Percentiles rank a stretch among this genome's conserved stretches.
These are phyloP conservation scores for Nephrotoma guestfalica DNA, from an alignment of 2,888 invertebrate genomes.

Conservation along the genomic window DNA sequence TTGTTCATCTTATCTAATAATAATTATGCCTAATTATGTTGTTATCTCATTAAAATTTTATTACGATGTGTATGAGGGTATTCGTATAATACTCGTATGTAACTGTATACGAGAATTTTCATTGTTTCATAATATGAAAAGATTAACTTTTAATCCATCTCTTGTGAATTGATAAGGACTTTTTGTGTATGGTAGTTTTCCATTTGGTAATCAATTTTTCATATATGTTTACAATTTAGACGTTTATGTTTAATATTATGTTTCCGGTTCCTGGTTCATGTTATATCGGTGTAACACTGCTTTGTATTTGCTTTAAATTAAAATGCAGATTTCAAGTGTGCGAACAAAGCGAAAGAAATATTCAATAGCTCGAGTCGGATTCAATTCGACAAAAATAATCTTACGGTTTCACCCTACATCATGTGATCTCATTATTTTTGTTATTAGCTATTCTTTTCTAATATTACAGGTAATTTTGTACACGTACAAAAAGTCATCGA, in stretches of 20 bases:
- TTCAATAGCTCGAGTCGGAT: neutral
- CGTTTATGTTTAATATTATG: neutral
- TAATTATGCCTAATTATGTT: neutral
- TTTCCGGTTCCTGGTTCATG: neutral
- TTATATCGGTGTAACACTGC: too few species aligned
- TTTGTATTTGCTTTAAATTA: too few species aligned
- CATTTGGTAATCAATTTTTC: neutral
- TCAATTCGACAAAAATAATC: neutral
- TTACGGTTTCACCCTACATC: too few species aligned
- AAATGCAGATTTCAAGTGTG: neutral
- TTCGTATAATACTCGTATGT: neutral
- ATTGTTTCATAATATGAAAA: neutral
- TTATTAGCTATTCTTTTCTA: too few species aligned
- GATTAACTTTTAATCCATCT: neutral
- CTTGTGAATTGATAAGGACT: neutral
- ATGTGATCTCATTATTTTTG: too few species aligned
- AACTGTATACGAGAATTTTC: neutral
- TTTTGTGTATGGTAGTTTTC: neutral
- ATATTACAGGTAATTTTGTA: neutral
- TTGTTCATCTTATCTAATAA: neutral
- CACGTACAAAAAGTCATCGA: neutral
- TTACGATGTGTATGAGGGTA: neutral
- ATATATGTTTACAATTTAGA: too few species aligned
- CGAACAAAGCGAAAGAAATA: neutral
- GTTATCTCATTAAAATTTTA: neutral